Evolutionary conservation across 2,797 vertebrate species (phyloP).

Genomic region (Tamandua tetradactyla): DNA sequence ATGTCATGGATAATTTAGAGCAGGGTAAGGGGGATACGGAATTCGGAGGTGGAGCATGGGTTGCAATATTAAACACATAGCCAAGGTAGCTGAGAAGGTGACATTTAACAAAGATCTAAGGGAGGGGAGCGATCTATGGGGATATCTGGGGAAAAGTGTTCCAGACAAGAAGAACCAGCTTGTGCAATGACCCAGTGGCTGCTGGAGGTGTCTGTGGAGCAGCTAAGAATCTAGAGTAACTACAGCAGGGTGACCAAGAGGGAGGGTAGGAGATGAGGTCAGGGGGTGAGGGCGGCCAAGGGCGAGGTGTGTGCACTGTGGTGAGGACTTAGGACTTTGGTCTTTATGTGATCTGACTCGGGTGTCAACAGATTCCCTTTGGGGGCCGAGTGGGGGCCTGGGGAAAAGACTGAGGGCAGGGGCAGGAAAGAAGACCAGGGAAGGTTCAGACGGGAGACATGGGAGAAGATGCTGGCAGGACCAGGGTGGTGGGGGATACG

Average conservation of each 20-base stretch:
- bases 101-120: constrained; percentile 11
- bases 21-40: neutral
- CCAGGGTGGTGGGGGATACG: no score
- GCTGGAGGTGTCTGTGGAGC: neutral
- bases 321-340: constrained; percentile 6
- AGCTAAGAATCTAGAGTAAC: neutral
- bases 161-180: neutral
- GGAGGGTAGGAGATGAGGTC: neutral
- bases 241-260: neutral
- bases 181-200: neutral
- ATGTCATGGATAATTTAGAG: neutral
- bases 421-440: neutral
- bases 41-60: neutral
- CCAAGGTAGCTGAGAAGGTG: neutral
- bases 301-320: neutral
- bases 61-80: neutral
- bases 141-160: neutral
- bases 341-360: constrained; percentile 10
- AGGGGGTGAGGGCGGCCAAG: no score
- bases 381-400: neutral
- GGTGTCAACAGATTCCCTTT: neutral
- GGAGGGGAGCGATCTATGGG: neutral
- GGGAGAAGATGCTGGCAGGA: neutral
- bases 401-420: neutral
- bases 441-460: neutral